These are phyloP conservation scores for Seira musarum DNA, from an alignment of 2,888 invertebrate genomes.

Conservation along the genomic window DNA sequence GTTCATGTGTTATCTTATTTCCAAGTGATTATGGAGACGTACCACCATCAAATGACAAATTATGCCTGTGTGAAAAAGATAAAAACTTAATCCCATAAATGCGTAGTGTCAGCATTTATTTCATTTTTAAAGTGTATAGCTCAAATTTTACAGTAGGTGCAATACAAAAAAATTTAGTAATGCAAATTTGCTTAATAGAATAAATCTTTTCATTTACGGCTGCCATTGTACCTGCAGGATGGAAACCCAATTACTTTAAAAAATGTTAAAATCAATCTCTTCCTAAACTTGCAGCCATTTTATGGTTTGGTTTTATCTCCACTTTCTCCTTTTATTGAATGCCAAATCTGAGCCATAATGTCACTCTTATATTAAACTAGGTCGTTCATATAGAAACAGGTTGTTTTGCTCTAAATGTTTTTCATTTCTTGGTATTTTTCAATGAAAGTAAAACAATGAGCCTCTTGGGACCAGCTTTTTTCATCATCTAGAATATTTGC, in stretches of 20 bases:
- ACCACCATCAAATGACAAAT: slow-evolving; percentile 2
- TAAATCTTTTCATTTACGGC: no score
- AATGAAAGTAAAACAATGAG: slow-evolving; percentile 17
- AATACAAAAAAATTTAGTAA: neutral
- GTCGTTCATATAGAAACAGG: slow-evolving; percentile 40
- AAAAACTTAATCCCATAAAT: neutral
- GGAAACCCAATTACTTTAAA: neutral
- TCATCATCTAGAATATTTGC: neutral
- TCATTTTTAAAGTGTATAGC: neutral
- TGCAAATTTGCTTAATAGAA: no score
- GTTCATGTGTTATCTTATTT: slow-evolving; percentile 50
- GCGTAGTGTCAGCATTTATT: neutral
- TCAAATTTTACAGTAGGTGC: neutral
- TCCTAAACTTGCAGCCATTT: neutral
- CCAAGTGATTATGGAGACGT: slow-evolving; percentile 43
- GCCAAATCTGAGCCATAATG: neutral
- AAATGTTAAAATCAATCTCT: neutral
- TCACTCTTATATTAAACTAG: neutral
- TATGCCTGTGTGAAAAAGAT: slow-evolving; percentile 37
- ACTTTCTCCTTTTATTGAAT: neutral
- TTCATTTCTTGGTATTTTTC: slow-evolving; percentile 8
- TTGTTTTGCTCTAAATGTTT: slow-evolving; percentile 10
- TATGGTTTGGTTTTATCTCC: neutral
- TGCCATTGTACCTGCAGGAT: neutral
- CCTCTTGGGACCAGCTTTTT: neutral